phyloP scores from a whole-genome alignment of 2,113 vertebrate genomes.

The Callithrix jacchus region DNA sequence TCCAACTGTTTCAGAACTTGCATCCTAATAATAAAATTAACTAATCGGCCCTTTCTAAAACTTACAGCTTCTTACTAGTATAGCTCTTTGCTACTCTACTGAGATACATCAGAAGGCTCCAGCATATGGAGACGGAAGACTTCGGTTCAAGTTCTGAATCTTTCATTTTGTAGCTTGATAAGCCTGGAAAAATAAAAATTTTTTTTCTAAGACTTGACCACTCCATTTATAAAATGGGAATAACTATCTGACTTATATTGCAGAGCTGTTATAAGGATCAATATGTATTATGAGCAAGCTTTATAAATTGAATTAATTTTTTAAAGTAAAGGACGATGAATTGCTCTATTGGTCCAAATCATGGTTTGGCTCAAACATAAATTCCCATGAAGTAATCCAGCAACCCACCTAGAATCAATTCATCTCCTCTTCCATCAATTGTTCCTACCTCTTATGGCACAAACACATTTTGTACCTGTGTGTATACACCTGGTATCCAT shows the following conservation, averaged over 20 bases:
- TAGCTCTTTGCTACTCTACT: background rate
- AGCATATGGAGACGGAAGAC: background rate
- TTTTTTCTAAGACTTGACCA: background rate
- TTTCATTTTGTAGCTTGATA: background rate
- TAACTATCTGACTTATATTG: background rate
- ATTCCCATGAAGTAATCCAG: background rate
- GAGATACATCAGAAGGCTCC: background rate
- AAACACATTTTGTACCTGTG: background rate
- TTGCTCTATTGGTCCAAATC: background rate
- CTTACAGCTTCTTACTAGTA: background rate
- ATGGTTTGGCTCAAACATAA: background rate
- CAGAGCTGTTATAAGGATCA: background rate
- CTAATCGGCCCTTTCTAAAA: constrained; percentile 22
- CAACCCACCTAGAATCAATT: background rate
- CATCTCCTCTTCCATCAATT: background rate
- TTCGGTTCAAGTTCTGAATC: background rate
- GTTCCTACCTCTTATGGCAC: background rate
- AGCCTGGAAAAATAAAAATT: background rate
- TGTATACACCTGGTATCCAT: background rate
- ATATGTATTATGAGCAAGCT: background rate
- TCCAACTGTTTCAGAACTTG: background rate
- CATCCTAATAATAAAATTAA: background rate
- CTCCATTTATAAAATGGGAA: constrained; percentile 4
- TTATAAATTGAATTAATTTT: constrained; percentile 13
- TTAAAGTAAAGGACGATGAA: background rate